Base-by-base conservation (phyloP, 2,797 vertebrate species). In the Girardinus metallicus region DNA sequence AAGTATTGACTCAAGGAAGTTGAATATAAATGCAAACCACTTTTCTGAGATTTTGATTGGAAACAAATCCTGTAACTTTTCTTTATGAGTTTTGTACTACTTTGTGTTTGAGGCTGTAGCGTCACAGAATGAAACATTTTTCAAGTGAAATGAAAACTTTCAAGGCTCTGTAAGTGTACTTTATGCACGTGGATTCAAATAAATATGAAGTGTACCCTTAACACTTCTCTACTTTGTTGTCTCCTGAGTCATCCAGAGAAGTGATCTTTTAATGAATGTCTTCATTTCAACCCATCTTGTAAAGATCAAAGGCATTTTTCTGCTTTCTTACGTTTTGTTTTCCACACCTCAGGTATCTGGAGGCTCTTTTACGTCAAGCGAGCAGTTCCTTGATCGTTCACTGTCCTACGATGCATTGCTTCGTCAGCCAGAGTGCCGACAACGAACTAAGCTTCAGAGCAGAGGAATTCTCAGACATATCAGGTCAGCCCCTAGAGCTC, bases 391-490 rank as follows among this genome's bases (percentile, higher is more conserved):
- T 95, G 80, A 97, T 99, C 12, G 31, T 97, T 5, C 95, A 98
- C 87, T 97, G 96, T 62, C 98, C 98, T 0, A 94, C 94, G 3
- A 96, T 96, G 90, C 96, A 96, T 77, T 97, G 97, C 78, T 99
- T 99, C 78, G 3, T 96, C 91, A 97, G 92, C 87, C 94, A 96
- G 77, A 93, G 91, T 0, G 83, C 82, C 2, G 96, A 96, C 51
- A 97, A 87, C 0, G 96, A 97, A 4, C 96, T 95, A 3, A 90
- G 53, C 80, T 97, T 98, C 93, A 96, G 91, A 29, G 98, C 98
- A 0, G 97, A 98, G 21, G 96, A 99, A 87, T 99, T 96, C 94
- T 98, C 98, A 0, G 98, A 99, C 15, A 23, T 98, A 73, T 93
- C 95, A 75, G 98, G 98, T 99, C 64, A 88, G 93, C 23, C 15